These are phyloP conservation scores for Drosophila sturtevanti DNA, from an alignment of 1,140 invertebrate genomes.

Conservation along the genomic window DNA sequence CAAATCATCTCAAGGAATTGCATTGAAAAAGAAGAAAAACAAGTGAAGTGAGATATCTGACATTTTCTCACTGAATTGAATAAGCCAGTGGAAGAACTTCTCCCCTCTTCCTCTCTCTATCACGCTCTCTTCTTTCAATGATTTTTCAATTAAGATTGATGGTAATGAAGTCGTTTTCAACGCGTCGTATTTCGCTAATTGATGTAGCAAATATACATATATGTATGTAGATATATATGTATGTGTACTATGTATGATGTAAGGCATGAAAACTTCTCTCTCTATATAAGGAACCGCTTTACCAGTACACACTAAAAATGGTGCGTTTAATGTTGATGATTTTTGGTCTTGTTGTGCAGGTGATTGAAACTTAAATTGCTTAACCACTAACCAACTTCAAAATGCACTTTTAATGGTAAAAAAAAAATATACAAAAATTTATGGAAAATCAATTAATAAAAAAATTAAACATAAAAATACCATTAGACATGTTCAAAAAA, in stretches of 20 bases:
- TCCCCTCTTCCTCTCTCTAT: too few species aligned
- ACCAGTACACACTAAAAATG: constrained; percentile 29
- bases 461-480: constrained; percentile 16
- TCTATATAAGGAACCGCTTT: constrained; percentile 39
- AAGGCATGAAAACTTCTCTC: background rate
- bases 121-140: constrained; percentile 31
- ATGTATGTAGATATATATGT: too few species aligned
- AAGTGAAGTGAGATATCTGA: constrained; percentile 13
- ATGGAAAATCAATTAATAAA: constrained; percentile 19
- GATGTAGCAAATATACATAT: constrained; percentile 44
- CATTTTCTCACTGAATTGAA: constrained; percentile 57
- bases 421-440: background rate
- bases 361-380: constrained; percentile 17
- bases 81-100: constrained; percentile 20
- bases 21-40: constrained; percentile 7
- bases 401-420: background rate
- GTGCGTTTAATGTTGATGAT: constrained; percentile 32
- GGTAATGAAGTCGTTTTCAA: constrained; percentile 68
- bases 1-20: constrained; percentile 49
- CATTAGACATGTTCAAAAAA: background rate
- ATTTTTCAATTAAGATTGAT: constrained; percentile 80
- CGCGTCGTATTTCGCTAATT: constrained; percentile 52
- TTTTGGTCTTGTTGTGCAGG: constrained; percentile 22
- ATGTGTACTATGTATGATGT: too few species aligned
- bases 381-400: background rate